These are phyloP conservation scores for Ellobium chinense DNA, from an alignment of 2,888 invertebrate species.

Conservation along the genomic window DNA sequence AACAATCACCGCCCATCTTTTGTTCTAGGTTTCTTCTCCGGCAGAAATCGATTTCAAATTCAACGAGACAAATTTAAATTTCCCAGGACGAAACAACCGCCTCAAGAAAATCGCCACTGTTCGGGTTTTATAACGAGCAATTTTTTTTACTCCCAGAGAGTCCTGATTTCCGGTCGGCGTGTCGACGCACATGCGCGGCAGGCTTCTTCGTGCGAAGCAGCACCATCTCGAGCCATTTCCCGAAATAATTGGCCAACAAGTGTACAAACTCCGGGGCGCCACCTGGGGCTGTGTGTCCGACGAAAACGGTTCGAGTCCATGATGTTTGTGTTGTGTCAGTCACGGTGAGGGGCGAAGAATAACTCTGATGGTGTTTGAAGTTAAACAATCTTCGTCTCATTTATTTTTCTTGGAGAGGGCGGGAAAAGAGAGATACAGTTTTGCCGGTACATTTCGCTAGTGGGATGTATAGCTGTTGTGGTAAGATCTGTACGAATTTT, in stretches of 20 bases:
- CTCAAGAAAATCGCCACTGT: too few relatives aligned
- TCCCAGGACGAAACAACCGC: too few relatives aligned
- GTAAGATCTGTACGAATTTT: too few relatives aligned
- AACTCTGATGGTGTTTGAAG: neutral
- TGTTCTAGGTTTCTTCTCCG: too few relatives aligned
- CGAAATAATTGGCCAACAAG: slow-evolving; percentile 20
- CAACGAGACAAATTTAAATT: too few relatives aligned
- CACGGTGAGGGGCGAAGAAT: too few relatives aligned
- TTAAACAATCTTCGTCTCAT: neutral
- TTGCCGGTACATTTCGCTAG: too few relatives aligned
- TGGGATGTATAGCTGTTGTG: too few relatives aligned
- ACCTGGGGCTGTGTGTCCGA: neutral
- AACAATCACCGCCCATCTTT: too few relatives aligned
- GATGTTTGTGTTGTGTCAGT: too few relatives aligned
- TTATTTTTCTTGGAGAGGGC: neutral
- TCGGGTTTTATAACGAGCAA: too few relatives aligned
- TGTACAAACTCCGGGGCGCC: neutral
- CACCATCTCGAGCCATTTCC: slow-evolving; percentile 26
- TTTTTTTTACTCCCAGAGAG: neutral
- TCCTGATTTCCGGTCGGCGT: slow-evolving; percentile 26
- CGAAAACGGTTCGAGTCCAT: neutral
- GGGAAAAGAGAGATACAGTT: neutral
- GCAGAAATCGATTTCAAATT: too few relatives aligned
- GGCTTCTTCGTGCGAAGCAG: neutral
- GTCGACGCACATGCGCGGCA: slow-evolving; percentile 19